Evolutionary conservation across 2,888 invertebrate species (phyloP), one percentile per base, ranked within the genome.

Genomic region (Philereme transversata): DNA sequence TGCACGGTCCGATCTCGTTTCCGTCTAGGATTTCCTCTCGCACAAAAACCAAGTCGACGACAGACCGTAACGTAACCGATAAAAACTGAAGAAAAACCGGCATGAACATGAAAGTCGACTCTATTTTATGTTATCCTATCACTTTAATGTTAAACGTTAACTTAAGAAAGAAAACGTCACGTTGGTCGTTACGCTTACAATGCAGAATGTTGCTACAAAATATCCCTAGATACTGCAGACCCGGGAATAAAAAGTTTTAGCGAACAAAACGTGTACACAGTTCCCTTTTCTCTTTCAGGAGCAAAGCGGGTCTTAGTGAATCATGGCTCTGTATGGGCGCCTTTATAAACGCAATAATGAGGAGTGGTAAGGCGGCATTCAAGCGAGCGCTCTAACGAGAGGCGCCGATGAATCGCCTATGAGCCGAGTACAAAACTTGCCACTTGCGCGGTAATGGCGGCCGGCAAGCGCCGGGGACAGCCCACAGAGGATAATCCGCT

Each of bases 271-370:
- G 82, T 82, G 56, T 60, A 83, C 89, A 91, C 89, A 90, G 90
- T 89, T 82, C 89, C 88, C 87, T 90, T 91, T 91, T 88, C 87
- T 87, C 87, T 92, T 90, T 90, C 88, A 90, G 81, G 78, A 79
- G 79, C 83, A 75, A 76, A 82, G 85, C 84, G 81, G 79, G 84
- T 84, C 87, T 90, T 90, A 87, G 88, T 89, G 87, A 88, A 90
- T 88, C 88, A 85, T 78, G 80, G 76, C 79, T 81, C 82, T 90
- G 82, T 90, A 90, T 90, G 81, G 87, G 75, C 79, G 88, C 88
- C 82, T 91, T 91, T 90, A 91, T 91, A 90, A 90, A 90, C 90
- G 90, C 90, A 90, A 91, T 92, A 92, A 92, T 90, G 90, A 90
- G 90, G 78, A 90, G 88, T 87, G 84, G 84, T 84, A 87, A 89